Conservation (phyloP, 2,888 invertebrate genomes). For the Chrysolina americana region DNA sequence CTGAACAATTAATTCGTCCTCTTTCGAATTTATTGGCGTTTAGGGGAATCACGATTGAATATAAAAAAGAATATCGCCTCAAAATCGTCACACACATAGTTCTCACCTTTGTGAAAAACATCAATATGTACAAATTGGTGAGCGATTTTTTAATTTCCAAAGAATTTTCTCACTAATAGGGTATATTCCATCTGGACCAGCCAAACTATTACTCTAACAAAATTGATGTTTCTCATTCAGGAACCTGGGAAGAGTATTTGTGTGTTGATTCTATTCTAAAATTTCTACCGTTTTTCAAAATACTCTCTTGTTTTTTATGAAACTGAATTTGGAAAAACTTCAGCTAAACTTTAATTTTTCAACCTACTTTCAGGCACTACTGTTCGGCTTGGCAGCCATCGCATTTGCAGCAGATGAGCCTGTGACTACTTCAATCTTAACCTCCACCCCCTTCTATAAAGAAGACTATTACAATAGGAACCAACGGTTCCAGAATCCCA, state of each 20-base stretch:
- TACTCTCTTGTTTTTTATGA: too few relatives aligned
- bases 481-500: constrained; percentile 17
- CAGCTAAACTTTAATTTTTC: background rate
- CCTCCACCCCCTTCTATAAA: background rate
- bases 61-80: constrained; percentile 29
- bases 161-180: too few relatives aligned
- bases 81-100: constrained; percentile 26
- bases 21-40: constrained; percentile 26
- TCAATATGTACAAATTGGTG: constrained; percentile 45
- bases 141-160: constrained; percentile 33
- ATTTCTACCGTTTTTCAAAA: too few relatives aligned
- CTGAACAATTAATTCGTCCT: constrained; percentile 34
- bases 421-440: background rate
- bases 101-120: constrained; percentile 10
- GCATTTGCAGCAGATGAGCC: constrained; percentile 17
- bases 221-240: background rate
- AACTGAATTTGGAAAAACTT: too few relatives aligned
- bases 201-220: too few relatives aligned
- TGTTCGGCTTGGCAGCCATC: constrained; percentile 26
- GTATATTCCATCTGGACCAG: too few relatives aligned
- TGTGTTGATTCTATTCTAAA: too few relatives aligned
- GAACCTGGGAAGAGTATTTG: background rate
- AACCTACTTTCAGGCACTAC: constrained; percentile 28
- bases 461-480: constrained; percentile 15
- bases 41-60: constrained; percentile 24